phyloP scores from a whole-genome alignment of 2,888 invertebrate genomes.

The Lepidochitona cinerea region DNA sequence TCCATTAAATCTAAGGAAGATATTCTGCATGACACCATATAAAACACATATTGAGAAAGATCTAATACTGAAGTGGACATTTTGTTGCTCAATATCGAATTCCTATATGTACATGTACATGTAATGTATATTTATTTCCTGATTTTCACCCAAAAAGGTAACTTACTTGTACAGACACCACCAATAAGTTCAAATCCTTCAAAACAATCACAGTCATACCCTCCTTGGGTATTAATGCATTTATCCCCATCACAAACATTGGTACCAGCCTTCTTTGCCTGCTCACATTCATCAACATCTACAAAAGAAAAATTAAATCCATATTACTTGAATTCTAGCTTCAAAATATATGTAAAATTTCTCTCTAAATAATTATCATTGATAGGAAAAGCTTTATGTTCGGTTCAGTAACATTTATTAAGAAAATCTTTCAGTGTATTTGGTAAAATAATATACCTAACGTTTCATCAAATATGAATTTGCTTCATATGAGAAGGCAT shows the following conservation, averaged over 20 bases:
- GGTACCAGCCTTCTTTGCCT: background rate
- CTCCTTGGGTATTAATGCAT: background rate
- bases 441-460: too few species aligned
- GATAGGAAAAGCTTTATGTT: too few species aligned
- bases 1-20: too few species aligned
- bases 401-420: too few species aligned
- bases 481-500: background rate
- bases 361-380: background rate
- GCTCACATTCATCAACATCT: background rate
- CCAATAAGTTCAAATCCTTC: background rate
- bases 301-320: background rate
- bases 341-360: background rate
- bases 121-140: too few species aligned
- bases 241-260: background rate
- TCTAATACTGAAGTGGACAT: too few species aligned
- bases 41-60: too few species aligned
- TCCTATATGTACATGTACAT: too few species aligned
- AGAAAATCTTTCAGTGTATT: too few species aligned
- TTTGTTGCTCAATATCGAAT: too few species aligned
- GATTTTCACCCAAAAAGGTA: too few species aligned
- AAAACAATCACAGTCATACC: background rate
- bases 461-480: background rate
- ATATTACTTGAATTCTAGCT: background rate
- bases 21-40: too few species aligned
- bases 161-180: background rate